phyloP scores from a whole-genome alignment of 2,797 vertebrate genomes.

The Myripristis jacobus region DNA sequence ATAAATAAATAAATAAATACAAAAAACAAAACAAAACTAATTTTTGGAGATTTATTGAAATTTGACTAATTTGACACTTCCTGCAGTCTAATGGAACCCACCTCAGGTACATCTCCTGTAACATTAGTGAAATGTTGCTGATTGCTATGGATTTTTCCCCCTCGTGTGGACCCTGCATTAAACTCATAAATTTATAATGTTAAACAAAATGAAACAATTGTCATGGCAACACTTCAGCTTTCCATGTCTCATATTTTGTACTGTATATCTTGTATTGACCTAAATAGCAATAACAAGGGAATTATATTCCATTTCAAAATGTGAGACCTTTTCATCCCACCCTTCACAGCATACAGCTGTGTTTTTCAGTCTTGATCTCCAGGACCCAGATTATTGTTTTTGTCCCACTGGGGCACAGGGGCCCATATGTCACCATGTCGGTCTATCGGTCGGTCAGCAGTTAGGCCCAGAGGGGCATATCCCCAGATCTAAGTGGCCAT shows the following conservation, averaged over 20 bases:
- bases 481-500: too few species aligned
- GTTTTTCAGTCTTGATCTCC: neutral
- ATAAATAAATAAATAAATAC: too few species aligned
- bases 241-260: too few species aligned
- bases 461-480: too few species aligned
- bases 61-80: too few species aligned
- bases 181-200: neutral
- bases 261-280: constrained; percentile 3
- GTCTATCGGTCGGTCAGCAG: too few species aligned
- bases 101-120: neutral
- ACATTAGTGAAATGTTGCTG: neutral
- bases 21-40: too few species aligned
- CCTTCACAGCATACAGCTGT: neutral
- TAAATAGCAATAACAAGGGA: constrained; percentile 31
- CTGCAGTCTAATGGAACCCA: neutral
- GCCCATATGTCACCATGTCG: too few species aligned
- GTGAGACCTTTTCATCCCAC: neutral
- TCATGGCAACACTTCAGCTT: too few species aligned
- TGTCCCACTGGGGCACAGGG: too few species aligned
- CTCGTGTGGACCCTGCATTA: neutral
- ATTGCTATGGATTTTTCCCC: neutral
- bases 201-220: neutral
- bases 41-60: neutral
- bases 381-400: too few species aligned
- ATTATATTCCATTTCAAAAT: neutral